A percentile compares a stretch with the other conserved stretches of the same genome.
Conservation (phyloP, 2,113 vertebrate genomes). For the Paradoxurus hermaphroditus region DNA sequence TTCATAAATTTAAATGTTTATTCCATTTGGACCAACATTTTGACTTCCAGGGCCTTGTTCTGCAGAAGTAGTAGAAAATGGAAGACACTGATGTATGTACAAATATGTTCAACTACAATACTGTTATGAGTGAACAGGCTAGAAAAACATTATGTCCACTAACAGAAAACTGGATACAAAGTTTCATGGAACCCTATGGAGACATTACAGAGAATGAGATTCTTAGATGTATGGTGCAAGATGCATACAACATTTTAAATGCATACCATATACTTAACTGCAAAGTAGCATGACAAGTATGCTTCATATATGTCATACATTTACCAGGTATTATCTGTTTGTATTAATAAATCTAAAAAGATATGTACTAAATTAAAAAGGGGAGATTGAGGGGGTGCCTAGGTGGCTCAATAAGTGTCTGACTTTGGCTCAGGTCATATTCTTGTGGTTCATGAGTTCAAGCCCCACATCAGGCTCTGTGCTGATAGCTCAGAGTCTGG, state of each 20-base stretch:
- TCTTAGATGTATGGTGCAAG: not conserved
- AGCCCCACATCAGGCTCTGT: too few relatives aligned
- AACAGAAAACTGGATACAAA: not conserved
- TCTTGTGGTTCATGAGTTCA: too few relatives aligned
- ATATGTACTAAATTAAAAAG: not conserved
- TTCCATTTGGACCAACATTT: not conserved
- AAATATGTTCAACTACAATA: not conserved
- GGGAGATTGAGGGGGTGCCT: not conserved
- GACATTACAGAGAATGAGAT: not conserved
- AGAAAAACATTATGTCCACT: not conserved
- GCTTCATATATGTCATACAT: not conserved
- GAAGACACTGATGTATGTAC: not conserved
- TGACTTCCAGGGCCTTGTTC: not conserved
- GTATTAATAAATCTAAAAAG: not conserved
- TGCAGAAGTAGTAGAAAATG: not conserved
- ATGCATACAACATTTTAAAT: not conserved
- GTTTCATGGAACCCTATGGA: not conserved
- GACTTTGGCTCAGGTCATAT: too few relatives aligned
- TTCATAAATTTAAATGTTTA: not conserved
- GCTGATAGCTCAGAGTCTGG: too few relatives aligned
- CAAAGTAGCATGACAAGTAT: not conserved
- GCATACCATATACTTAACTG: not conserved
- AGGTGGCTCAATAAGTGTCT: too few relatives aligned
- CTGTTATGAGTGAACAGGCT: not conserved
- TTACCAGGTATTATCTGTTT: not conserved